Base-by-base conservation (phyloP, 2,888 invertebrate species). In the Slavum lentiscoides region DNA sequence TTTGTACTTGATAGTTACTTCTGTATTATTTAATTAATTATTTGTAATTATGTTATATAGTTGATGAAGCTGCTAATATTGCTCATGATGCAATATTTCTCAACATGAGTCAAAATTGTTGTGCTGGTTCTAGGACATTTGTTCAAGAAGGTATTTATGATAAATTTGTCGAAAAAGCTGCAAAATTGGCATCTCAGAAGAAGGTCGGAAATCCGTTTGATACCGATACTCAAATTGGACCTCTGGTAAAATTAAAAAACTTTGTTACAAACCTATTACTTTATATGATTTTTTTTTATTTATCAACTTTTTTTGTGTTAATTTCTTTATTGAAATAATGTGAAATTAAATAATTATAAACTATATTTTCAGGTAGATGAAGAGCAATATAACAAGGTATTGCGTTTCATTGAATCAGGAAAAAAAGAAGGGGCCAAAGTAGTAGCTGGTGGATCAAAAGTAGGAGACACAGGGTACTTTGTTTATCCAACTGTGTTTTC, bases 91-190 rank as follows among this genome's bases (percentile, higher is more conserved):
- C 92, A 2, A 89, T 96, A 8, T 96, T 97, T 89, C 94, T 93
- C 86, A 97, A 98, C 86, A 82, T 89, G 88, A 96, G 96, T 1
- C 96, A 96, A 87, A 94, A 95, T 85, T 97, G 97, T 86, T 94
- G 94, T 85, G 97, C 97, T 7, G 97, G 95, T 1, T 93, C 96
- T 0, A 91, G 97, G 76, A 95, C 95, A 0, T 97, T 92, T 86
- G 93, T 98, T 2, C 92, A 97, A 85, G 94, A 93, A 84, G 91
- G 90, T 80, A 94, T 97, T 85, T 97, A 97, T 87, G 96, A 97
- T 85, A 92, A 96, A 86, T 97, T 97, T 86, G 95, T 97, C 7
- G 88, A 89, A 84, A 88, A 87, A 83, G 87, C 87, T 82, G 86
- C 85, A 11, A 93, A 90, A 85, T 89, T 92, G 64, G 95, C 96